A percentile compares a stretch with the other conserved stretches of the same genome.
Conservation (phyloP, 2,888 invertebrate species). For the Lacanobia oleracea region DNA sequence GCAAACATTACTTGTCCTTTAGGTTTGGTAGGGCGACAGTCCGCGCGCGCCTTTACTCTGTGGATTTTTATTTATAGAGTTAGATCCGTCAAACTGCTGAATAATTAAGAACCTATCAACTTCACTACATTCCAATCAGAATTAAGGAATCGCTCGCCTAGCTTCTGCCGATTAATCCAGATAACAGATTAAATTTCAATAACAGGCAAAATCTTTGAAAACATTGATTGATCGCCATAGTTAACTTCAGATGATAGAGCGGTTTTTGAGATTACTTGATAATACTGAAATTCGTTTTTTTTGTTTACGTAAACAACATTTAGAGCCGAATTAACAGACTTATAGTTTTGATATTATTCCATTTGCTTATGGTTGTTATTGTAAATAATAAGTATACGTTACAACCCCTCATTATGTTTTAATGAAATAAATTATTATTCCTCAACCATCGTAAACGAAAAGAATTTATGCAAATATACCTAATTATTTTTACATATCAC, state of each 20-base stretch:
- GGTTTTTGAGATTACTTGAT: constrained; percentile 8
- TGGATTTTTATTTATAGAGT: background rate
- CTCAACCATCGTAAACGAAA: background rate
- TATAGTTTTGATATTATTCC: too few species aligned
- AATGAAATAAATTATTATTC: too few species aligned
- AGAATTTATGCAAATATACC: background rate
- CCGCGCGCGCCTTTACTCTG: background rate
- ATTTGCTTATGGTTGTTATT: too few species aligned
- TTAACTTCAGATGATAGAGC: constrained; percentile 12
- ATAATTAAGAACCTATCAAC: constrained; percentile 13
- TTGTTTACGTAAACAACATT: background rate
- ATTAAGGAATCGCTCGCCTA: constrained; percentile 22
- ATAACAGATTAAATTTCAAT: constrained; percentile 35
- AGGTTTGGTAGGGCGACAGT: too few species aligned
- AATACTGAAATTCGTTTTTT: background rate
- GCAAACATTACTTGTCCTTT: too few species aligned
- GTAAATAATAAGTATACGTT: too few species aligned
- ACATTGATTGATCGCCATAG: constrained; percentile 41
- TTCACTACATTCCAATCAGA: constrained; percentile 16
- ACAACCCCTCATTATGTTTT: too few species aligned
- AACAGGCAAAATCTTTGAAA: constrained; percentile 6
- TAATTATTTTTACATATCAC: constrained; percentile 10
- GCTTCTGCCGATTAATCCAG: background rate
- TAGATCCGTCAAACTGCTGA: background rate
- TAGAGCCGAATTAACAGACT: too few species aligned